Base-by-base conservation (phyloP, 1,140 invertebrate species). In the Trichomalopsis sarcophagae region DNA sequence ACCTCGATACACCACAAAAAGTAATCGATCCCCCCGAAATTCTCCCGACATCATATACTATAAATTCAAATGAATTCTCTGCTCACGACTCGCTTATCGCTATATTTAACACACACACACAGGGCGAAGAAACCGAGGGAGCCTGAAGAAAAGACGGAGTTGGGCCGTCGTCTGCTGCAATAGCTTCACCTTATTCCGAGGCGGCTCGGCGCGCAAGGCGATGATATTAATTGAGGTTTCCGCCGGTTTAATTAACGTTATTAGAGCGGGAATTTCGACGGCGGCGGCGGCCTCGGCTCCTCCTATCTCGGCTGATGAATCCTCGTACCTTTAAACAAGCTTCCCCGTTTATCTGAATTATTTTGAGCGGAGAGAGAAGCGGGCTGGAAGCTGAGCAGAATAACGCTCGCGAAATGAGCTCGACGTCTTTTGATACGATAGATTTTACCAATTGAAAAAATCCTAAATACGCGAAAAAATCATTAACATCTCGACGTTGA, bases 171-270 rank as follows among this genome's bases (percentile, higher is more conserved):
- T 36, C 71, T 50, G 40, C 50, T 14, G 55, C 55, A n/a, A 73
- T 27, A 36, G 66, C 75, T 78, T 71, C 74, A 30, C 66, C 50
- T 84, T 78, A 47, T 69, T 68, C 76, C 83, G 47, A 62, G 55
- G 75, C 66, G 62, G 40, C 55, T 62, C 55, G 55, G 21, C 55
- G 21, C 55, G 55, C 17, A 76, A 86, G 84, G 40, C 83, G 87
- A 87, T 87, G 89, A 92, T 92, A 93, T 92, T 92, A 92, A 93
- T 92, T 90, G 91, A 91, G 91, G 91, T 92, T 90, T 90, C 88
- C 86, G 84, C 82, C 84, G 87, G 91, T 93, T 92, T 92, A 92
- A 93, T 93, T 91, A 92, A 92, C 90, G 88, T 92, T 92, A 93
- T 93, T 92, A 93, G 88, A 86, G 82, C 73, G 81, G 88, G 86